Evolutionary conservation across 2,113 vertebrate genomes (phyloP), one percentile per base, ranked within the genome.

Genomic region (Elaphurus davidianus): DNA sequence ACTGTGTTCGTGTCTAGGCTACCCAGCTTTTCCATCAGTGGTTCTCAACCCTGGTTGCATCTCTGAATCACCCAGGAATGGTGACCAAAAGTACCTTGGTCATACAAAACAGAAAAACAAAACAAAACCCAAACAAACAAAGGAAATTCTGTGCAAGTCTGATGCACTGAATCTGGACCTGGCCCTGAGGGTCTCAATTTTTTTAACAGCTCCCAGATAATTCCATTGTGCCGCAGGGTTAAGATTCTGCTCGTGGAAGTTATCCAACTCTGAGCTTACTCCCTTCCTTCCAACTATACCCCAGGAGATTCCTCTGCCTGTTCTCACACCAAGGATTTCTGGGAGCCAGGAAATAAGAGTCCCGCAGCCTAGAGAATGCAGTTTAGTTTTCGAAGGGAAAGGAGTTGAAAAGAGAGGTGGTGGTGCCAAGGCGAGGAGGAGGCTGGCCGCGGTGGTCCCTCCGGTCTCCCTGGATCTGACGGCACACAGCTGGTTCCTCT

Each of bases 231-330:
- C 40, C 21, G 87, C 84, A 55, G 47, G 59, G 85, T 89, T 94
- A 95, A 92, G 91, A 97, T 95, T 97, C 87, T 6, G 45, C 81
- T 90, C 0, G 0, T 96, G 97, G 98, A 97, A 86, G 83, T 86
- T 64, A 55, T 96, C 98, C 98, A 96, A 83, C 52, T 71, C 94
- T 15, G 25, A 67, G 96, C 91, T 98, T 91, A 90, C 92, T 97
- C 95, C 81, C 92, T 98, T 94, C 95, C 94, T 98, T 91, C 96
- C 97, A 94, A 94, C 89, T 36, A 71, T 81, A 93, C 97, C 98
- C 96, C 96, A 92, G 96, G 96, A 98, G 97, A 98, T 96, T 95
- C 91, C 90, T 96, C 88, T 52, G 97, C 91, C 92, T 95, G 91
- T 96, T 97, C 94, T 98, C 97, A 97, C 82, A 96, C 83, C 74